phyloP scores from a whole-genome alignment of 1,140 invertebrate species.

The Drosophila punjabiensis region DNA sequence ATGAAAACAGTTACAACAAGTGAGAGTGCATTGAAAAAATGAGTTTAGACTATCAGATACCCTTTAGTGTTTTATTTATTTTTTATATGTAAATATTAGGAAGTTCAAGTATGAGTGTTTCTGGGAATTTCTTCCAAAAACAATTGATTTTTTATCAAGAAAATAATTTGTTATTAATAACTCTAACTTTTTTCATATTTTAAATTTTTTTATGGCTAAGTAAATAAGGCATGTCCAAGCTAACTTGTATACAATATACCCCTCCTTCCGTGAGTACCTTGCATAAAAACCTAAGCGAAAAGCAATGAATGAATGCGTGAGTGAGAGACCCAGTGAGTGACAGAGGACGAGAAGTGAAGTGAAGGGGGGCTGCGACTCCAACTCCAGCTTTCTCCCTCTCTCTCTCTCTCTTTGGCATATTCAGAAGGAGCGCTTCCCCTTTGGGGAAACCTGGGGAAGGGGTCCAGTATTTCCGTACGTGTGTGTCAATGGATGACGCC shows the following conservation, averaged over 20 bases:
- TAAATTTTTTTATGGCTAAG: not conserved
- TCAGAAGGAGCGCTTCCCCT: slow-evolving; percentile 11
- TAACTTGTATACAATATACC: too few species aligned
- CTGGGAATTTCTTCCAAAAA: not conserved
- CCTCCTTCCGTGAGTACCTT: not conserved
- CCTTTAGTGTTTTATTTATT: not conserved
- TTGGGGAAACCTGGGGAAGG: slow-evolving; percentile 4
- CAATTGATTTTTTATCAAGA: not conserved
- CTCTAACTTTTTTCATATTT: not conserved
- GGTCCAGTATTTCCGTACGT: slow-evolving; percentile 3
- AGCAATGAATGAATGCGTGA: slow-evolving; percentile 59
- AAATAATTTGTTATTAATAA: too few species aligned
- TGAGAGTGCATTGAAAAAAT: not conserved
- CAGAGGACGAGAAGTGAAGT: slow-evolving; percentile 3
- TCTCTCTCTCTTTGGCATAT: slow-evolving; percentile 4
- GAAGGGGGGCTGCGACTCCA: not conserved
- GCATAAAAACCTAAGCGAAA: slow-evolving; percentile 46
- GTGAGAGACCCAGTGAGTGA: slow-evolving; percentile 30
- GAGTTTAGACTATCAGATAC: not conserved
- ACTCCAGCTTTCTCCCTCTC: slow-evolving; percentile 27
- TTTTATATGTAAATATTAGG: fast-evolving
- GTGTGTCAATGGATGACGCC: slow-evolving; percentile 75
- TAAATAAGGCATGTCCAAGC: too few species aligned
- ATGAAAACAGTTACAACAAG: slow-evolving; percentile 63
- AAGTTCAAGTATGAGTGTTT: not conserved